Base-by-base conservation (phyloP, 2,888 invertebrate genomes). In the Caenorhabditis becei region DNA sequence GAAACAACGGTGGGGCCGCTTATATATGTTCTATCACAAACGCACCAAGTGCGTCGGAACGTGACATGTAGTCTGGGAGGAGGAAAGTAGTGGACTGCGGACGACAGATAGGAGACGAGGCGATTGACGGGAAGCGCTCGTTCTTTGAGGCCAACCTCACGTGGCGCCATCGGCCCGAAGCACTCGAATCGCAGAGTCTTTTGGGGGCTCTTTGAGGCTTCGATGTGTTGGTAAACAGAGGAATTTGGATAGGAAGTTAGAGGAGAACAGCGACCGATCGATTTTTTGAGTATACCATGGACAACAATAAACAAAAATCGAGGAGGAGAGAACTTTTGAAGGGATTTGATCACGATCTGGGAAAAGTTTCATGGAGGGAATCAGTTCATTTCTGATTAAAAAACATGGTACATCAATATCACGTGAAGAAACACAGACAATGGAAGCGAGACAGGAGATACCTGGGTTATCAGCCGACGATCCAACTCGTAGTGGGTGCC, bases 1-100 rank as follows among this genome's bases (percentile, higher is more conserved):
- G 20, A 16, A 20, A 59, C 24, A 44, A 58, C 59, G 14, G 10
- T 20, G 11, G 49, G 32, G 23, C 37, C 37, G 14, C 20, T 65
- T 72, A 53, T 71, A 71, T 71, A 71, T 44, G 71, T 61, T 62
- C n/a, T 54, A 8, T 51, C 72, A 74, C 65, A 65, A 66, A 74
- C 74, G 74, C 74, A 74, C 24, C 65, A 49, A 74, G 74, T 74
- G 59, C 74, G 74, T 58, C 41, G 74, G 74, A 74, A 74, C 74
- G 74, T 74, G 74, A 74, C 74, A 74, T 66, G 74, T 62, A 74
- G 72, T 74, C 65, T 74, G 59, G 66, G 65, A 32, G 71, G 18
- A 63, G 59, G 66, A 59, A 59, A 61, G 65, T 58, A 49, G 54
- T 44, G 49, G 66, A 69, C 66, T 58, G 63, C 67, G 67, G 47